Percentiles rank a stretch among this genome's conserved stretches.
These are phyloP conservation scores for Acanthurus leucopareius DNA, from an alignment of 2,797 vertebrate genomes.

Conservation along the genomic window DNA sequence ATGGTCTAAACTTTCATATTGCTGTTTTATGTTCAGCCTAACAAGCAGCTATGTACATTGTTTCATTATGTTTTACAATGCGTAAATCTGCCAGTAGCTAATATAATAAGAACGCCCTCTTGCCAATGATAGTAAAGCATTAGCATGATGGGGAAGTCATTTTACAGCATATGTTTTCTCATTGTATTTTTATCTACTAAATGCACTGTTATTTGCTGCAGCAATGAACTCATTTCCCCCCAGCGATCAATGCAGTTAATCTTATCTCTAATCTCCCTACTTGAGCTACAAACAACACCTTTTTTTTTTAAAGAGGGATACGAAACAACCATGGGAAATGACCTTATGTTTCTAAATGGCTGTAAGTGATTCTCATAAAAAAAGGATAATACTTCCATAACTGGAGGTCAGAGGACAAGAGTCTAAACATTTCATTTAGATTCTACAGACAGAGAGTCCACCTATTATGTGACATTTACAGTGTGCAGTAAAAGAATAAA, in stretches of 20 bases:
- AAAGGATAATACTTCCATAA: constrained; percentile 27
- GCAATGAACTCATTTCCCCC: constrained; percentile 31
- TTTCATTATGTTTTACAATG: constrained; percentile 26
- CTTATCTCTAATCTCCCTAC: constrained; percentile 36
- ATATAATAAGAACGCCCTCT: constrained; percentile 35
- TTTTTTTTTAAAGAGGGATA: constrained; percentile 20
- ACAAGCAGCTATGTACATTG: constrained; percentile 37
- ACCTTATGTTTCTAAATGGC: constrained; percentile 31
- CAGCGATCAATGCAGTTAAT: constrained; percentile 38
- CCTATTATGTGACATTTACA: constrained; percentile 21
- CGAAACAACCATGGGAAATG: constrained; percentile 13
- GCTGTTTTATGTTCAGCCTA: constrained; percentile 15
- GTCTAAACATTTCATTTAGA: constrained; percentile 25
- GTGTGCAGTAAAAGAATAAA: background rate
- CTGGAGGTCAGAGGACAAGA: background rate
- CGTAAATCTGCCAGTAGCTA: constrained; percentile 41
- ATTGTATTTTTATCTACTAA: constrained; percentile 33
- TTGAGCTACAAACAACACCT: constrained; percentile 28
- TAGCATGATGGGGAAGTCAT: constrained; percentile 31
- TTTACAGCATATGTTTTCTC: constrained; percentile 37
- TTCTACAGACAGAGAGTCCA: background rate
- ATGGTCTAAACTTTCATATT: constrained; percentile 14
- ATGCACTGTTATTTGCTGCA: constrained; percentile 21
- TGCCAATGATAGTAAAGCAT: constrained; percentile 33
- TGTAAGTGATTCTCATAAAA: constrained; percentile 29